A percentile compares a stretch with the other conserved stretches of the same genome.
phyloP scores from a whole-genome alignment of 1,140 invertebrate species.

The Hycleus phaleratus region DNA sequence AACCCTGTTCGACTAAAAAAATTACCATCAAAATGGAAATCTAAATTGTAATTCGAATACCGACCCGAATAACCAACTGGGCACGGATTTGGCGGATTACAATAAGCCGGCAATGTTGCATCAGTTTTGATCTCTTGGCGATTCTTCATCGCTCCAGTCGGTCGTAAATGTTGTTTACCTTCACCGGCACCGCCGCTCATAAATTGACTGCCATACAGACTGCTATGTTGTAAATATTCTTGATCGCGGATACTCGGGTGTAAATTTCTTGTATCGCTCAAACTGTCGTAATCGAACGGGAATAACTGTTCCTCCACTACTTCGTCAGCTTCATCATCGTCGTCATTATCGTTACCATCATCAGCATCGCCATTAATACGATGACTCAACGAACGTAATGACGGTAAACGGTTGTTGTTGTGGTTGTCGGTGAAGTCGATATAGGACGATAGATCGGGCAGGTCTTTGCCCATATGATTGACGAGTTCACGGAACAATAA shows the following conservation, averaged over 20 bases:
- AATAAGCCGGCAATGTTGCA: slow-evolving; percentile 90
- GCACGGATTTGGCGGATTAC: slow-evolving; percentile 98
- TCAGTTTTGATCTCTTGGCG: slow-evolving; percentile 80
- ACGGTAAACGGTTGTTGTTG: slow-evolving; percentile 1
- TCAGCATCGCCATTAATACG: slow-evolving; percentile 12
- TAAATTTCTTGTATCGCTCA: slow-evolving; percentile 45
- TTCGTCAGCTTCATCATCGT: neutral
- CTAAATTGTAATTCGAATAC: slow-evolving; percentile 5
- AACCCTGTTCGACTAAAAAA: slow-evolving; percentile 59
- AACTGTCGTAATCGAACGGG: slow-evolving; percentile 20
- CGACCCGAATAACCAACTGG: slow-evolving; percentile 75
- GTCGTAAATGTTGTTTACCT: slow-evolving; percentile 59
- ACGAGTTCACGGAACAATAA: slow-evolving; percentile 20
- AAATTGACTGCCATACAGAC: slow-evolving; percentile 75
- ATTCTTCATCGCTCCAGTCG: slow-evolving; percentile 49
- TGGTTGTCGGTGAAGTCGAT: slow-evolving; percentile 15
- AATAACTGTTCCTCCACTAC: slow-evolving; percentile 20
- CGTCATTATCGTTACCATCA: too few species aligned
- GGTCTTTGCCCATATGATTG: slow-evolving; percentile 19
- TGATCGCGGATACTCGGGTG: slow-evolving; percentile 76
- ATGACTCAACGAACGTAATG: slow-evolving; percentile 13
- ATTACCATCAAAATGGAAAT: neutral
- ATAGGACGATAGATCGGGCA: slow-evolving; percentile 14
- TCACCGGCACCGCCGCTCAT: slow-evolving; percentile 69
- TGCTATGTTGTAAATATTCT: slow-evolving; percentile 83